Evolutionary conservation across 2,888 invertebrate genomes (phyloP).

Genomic region (Seira ritae): DNA sequence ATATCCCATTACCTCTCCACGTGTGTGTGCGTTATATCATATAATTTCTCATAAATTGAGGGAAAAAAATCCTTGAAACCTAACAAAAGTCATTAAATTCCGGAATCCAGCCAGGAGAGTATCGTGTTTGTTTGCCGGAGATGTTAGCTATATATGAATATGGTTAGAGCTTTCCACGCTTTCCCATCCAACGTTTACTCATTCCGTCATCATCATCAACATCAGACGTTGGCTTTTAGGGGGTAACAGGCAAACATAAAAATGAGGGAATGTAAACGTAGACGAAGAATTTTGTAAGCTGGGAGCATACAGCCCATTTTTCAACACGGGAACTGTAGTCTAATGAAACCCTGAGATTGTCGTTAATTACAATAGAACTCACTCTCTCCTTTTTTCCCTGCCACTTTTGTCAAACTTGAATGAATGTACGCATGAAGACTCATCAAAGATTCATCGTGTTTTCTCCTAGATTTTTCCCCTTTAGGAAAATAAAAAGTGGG

Average conservation of each 20-base stretch:
- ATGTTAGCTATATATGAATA: not conserved
- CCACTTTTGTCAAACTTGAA: conserved; percentile 45
- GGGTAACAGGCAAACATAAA: too few species aligned
- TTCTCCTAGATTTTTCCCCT: conserved; percentile 39
- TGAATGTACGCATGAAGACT: conserved; percentile 57
- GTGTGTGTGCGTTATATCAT: not conserved
- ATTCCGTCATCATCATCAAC: conserved; percentile 14
- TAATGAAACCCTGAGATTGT: conserved; percentile 63
- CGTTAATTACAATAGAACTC: conserved; percentile 59
- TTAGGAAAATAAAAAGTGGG: conserved; percentile 32
- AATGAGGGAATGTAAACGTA: too few species aligned
- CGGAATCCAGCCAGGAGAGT: not conserved
- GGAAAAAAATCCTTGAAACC: conserved; percentile 36
- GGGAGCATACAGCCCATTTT: conserved; percentile 35
- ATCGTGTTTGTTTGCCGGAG: not conserved
- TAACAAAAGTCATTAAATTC: conserved; percentile 51
- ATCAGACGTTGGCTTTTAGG: not conserved
- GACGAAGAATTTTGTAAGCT: conserved; percentile 49
- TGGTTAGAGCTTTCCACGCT: not conserved
- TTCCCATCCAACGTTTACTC: too few species aligned
- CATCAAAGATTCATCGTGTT: conserved; percentile 62
- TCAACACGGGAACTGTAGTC: conserved; percentile 3
- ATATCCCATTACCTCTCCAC: conserved; percentile 17
- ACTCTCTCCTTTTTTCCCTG: conserved; percentile 19
- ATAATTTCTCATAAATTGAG: conserved; percentile 18